Percentiles rank a stretch among this genome's conserved stretches.
Conservation (phyloP, 2,113 vertebrate genomes). For the Sylvilagus bachmani region DNA sequence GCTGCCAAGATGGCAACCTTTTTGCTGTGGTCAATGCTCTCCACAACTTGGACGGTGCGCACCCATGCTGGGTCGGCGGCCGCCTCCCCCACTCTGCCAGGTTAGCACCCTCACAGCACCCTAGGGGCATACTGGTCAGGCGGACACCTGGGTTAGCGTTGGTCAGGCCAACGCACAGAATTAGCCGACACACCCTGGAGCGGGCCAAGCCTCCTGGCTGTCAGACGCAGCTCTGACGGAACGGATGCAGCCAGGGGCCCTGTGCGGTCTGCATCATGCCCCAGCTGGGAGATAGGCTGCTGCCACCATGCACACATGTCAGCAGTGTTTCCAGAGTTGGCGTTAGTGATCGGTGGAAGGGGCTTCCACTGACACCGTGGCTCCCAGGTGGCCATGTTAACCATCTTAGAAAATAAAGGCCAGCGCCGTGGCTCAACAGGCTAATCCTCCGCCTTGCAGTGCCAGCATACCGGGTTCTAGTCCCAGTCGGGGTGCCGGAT, state of each 20-base stretch:
- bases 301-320: fast-evolving
- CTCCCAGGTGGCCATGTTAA: not conserved
- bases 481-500: too few species aligned
- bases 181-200: not conserved
- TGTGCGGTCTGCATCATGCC: not conserved
- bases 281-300: not conserved
- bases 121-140: not conserved
- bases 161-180: not conserved
- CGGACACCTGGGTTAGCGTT: not conserved
- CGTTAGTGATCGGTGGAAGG: not conserved
- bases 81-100: not conserved
- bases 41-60: not conserved
- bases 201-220: not conserved
- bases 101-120: too few species aligned
- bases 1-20: not conserved
- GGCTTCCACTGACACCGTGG: not conserved
- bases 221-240: not conserved
- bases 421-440: too few species aligned
- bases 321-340: not conserved
- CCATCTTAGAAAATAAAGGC: not conserved
- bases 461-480: too few species aligned
- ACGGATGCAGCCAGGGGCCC: not conserved
- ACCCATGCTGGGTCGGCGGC: not conserved
- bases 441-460: too few species aligned
- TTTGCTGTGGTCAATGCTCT: not conserved